Percentiles rank a stretch among this genome's conserved stretches.
These are phyloP conservation scores for Phocides pigmalion DNA, from an alignment of 1,140 invertebrate genomes.

Conservation along the genomic window DNA sequence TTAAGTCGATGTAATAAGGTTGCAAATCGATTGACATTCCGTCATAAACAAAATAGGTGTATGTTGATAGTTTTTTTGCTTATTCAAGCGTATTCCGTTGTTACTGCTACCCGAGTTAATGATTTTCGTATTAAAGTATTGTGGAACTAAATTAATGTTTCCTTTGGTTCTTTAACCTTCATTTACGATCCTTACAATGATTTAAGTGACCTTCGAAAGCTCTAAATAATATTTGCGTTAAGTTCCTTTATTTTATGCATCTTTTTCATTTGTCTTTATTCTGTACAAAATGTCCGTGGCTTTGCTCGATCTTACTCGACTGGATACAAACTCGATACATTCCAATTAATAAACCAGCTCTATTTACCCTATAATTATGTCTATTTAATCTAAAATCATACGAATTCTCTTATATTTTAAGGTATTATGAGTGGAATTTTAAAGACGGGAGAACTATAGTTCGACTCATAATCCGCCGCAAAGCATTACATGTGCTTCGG, in stretches of 20 bases:
- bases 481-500: too few species aligned
- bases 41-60: conserved; percentile 1
- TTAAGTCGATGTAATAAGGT: not conserved
- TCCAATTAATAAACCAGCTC: too few species aligned
- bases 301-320: too few species aligned
- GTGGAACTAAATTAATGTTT: conserved; percentile 30
- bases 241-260: not conserved
- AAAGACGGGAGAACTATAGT: too few species aligned
- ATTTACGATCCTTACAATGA: conserved; percentile 15
- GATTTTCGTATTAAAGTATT: conserved; percentile 34
- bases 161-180: conserved; percentile 18
- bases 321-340: too few species aligned
- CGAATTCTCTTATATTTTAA: too few species aligned
- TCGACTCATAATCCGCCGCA: too few species aligned
- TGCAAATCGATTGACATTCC: not conserved
- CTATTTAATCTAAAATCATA: too few species aligned
- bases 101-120: conserved; percentile 32
- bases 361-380: too few species aligned
- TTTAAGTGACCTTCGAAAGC: conserved; percentile 21
- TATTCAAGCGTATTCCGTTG: conserved; percentile 27
- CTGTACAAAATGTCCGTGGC: too few species aligned
- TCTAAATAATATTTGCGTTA: conserved; percentile 2
- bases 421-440: too few species aligned
- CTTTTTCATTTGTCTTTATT: too few species aligned
- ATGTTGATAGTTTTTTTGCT: conserved; percentile 26